phyloP scores from a whole-genome alignment of 2,888 invertebrate genomes.

The Eudemis profundana region DNA sequence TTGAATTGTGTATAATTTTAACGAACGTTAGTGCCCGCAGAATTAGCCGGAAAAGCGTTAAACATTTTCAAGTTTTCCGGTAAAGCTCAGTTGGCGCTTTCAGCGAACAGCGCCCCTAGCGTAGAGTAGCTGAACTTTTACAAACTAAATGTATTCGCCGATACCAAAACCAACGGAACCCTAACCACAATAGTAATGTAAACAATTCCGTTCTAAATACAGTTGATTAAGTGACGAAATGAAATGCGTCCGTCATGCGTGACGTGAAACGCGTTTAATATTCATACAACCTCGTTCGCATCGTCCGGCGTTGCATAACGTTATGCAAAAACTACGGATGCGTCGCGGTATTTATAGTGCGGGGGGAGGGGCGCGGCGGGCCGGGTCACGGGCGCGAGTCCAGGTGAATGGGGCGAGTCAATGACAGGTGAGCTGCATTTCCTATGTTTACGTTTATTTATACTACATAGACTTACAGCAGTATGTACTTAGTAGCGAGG shows the following conservation, averaged over 20 bases:
- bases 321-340: conserved; percentile 41
- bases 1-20: too few species aligned
- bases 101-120: background rate
- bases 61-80: too few species aligned
- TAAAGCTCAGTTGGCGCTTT: too few species aligned
- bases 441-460: conserved; percentile 26
- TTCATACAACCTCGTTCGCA: conserved; percentile 9
- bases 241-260: conserved; percentile 40
- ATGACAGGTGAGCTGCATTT: conserved; percentile 31
- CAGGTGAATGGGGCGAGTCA: conserved; percentile 20
- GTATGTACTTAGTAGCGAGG: too few species aligned
- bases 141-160: background rate
- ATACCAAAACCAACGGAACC: conserved; percentile 3
- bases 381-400: conserved; percentile 20
- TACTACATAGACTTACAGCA: too few species aligned
- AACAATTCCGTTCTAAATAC: conserved; percentile 27
- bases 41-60: too few species aligned
- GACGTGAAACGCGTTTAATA: conserved; percentile 22
- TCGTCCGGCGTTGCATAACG: conserved; percentile 42
- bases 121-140: background rate
- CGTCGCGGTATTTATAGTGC: conserved; percentile 5
- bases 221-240: conserved; percentile 31
- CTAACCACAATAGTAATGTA: conserved; percentile 18
- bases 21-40: too few species aligned
- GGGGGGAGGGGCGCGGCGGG: background rate